These are phyloP conservation scores for Catagonus wagneri DNA, from an alignment of 2,113 vertebrate genomes.

Conservation along the genomic window DNA sequence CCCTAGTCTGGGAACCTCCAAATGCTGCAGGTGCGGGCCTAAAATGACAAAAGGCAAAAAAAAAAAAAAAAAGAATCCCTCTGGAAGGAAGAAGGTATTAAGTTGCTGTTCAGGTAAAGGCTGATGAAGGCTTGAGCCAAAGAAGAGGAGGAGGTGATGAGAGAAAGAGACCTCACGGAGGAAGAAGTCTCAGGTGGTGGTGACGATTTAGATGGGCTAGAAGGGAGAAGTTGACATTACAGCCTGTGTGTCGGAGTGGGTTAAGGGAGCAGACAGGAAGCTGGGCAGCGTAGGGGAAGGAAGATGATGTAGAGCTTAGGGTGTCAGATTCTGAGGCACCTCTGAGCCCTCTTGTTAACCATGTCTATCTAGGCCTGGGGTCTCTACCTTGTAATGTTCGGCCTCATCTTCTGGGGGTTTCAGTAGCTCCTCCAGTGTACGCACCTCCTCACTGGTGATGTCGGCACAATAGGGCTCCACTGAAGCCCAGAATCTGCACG, in stretches of 20 bases:
- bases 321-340: background rate
- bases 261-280: background rate
- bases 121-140: background rate
- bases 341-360: background rate
- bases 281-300: fast-evolving
- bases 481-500: constrained; percentile 96
- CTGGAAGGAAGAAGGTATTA: background rate
- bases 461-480: constrained; percentile 98
- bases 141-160: background rate
- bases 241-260: background rate
- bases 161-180: background rate
- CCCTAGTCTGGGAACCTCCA: too few relatives aligned
- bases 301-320: fast-evolving
- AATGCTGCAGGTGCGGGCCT: too few relatives aligned
- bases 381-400: constrained; percentile 96
- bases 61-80: too few relatives aligned
- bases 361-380: background rate
- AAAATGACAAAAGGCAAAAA: too few relatives aligned
- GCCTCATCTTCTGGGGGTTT: constrained; percentile 97
- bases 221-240: background rate
- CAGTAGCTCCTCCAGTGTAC: constrained; percentile 96
- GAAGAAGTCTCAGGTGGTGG: fast-evolving
- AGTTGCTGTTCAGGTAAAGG: background rate
- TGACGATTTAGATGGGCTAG: background rate
- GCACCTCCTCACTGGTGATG: constrained; percentile 97